Base-by-base conservation (phyloP, 2,888 invertebrate genomes). In the Rapana venosa region DNA sequence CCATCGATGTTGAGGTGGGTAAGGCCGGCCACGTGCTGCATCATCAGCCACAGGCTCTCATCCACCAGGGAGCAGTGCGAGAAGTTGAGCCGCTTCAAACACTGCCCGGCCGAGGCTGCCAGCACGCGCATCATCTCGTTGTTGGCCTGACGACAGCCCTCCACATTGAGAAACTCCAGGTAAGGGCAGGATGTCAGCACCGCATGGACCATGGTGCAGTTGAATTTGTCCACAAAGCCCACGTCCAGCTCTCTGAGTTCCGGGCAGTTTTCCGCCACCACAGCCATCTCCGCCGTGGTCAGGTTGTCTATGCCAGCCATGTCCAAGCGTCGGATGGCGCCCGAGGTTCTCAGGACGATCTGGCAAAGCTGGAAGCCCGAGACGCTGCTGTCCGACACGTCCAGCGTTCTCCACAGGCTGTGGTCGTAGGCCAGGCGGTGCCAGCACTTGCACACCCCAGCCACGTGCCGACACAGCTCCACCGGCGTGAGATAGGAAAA, bases 21-120 rank as follows among this genome's bases (percentile, higher is more conserved):
- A n/a, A 94, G 91, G 15, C 88, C 83, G 1, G 88, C 35, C 22
- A 94, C 84, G 58, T 91, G 87, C 74, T 91, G 89, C 30, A 93
- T 91, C 88, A 94, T 81, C 66, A 92, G 88, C 32, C 86, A 86
- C 15, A 94, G 35, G 30, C 92, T 93, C 0, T 91, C 91, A 88
- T 94, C 93, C 66, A 91, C 89, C n/a, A 94, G 88, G n/a, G 88
- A 47, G 89, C 94, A 94, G 90, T 94, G 93, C 13, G 94, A 94
- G 30, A 94, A 92, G 90, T 94, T 94, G 61, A 94, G 66, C 84
- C 90, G 81, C 13, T 88, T 91, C 84, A 94, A 89, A 30, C 88
- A 87, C 26, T 91, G 85, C 17, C 92, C 90, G 30, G 81, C 87
- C 0, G 92, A 88, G 17, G 93, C 79, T 13, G 91, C 89, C 47